Base-by-base conservation (phyloP, 2,797 vertebrate genomes). In the Aphelocoma californica region DNA sequence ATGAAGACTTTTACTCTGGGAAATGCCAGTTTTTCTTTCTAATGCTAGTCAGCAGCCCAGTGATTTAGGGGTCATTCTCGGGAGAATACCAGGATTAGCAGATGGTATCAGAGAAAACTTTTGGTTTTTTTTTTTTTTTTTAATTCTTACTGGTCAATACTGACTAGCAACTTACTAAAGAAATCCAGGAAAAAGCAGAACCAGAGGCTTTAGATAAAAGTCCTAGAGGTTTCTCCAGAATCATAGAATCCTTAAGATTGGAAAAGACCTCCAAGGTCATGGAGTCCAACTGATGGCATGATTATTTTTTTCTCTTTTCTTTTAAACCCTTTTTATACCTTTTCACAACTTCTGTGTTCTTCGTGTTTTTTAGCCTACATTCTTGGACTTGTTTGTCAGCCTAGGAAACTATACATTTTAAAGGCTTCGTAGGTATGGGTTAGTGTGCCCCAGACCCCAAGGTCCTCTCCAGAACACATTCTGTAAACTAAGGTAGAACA, bases 1-100 rank as follows among this genome's bases (percentile, higher is more conserved):
- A 94, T 95, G 5, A 94, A 89, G 84, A 70, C 67, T 95, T 94
- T 74, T 91, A 77, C 57, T 80, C 82, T 81, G 2, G 3, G 91
- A 95, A 95, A 90, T 69, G 64, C 50, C 28, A 7, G 60, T 45
- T 92, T 92, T 3, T 2, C n/a, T 83, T 91, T 84, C 65, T 78
- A 92, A 90, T 60, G 47, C 74, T 91, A 89, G 71, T 77, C 90
- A 94, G 78, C 75, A 81, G 64, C 23, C 58, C 57, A 53, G 53
- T 58, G 86, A 84, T 95, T 92, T 90, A 94, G 64, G 38, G 80
- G 23, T 66, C 44, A n/a, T 70, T 45, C 81, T 84, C 40, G 0
- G 73, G 86, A 93, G 56, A 92, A 45, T 38, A 62, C 23, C 18
- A 58, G 58, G 42, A 79, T 77, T 75, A 91, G 50, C 16, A 84